Percentiles rank a stretch among this genome's conserved stretches.
These are phyloP conservation scores for Scaeva pyrastri DNA, from an alignment of 2,888 invertebrate species.

Conservation along the genomic window DNA sequence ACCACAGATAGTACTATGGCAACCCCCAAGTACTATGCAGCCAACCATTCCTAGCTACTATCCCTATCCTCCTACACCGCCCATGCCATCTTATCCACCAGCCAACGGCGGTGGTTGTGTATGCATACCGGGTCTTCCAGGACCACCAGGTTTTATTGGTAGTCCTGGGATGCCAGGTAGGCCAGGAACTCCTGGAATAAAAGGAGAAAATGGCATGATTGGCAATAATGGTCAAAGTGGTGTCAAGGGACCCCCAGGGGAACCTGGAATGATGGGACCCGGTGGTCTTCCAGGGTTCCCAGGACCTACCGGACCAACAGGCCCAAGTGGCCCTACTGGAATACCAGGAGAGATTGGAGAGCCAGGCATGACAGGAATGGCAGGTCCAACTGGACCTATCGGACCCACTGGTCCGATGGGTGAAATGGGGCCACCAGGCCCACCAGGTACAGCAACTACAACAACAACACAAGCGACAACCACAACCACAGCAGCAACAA, in stretches of 20 bases:
- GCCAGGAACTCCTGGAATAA: neutral
- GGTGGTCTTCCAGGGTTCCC: neutral
- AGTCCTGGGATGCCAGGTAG: neutral
- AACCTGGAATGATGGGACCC: neutral
- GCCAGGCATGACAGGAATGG: neutral
- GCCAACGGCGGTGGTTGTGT: neutral
- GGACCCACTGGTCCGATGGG: neutral
- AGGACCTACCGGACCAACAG: neutral
- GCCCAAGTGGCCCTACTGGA: neutral
- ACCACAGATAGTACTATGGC: neutral
- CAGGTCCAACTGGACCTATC: neutral
- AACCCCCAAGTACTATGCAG: neutral
- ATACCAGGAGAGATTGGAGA: neutral
- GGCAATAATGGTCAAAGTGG: neutral
- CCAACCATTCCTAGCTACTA: neutral
- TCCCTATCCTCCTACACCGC: neutral
- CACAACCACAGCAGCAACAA: neutral
- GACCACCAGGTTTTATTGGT: neutral
- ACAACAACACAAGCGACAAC: too few species aligned
- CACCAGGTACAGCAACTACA: neutral
- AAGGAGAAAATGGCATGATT: neutral
- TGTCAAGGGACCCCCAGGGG: neutral
- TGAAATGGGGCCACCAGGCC: neutral
- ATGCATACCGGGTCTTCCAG: conserved; percentile 2
- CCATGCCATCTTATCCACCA: neutral